Conservation (phyloP, 2,797 vertebrate genomes). For the Onychomys torridus region DNA sequence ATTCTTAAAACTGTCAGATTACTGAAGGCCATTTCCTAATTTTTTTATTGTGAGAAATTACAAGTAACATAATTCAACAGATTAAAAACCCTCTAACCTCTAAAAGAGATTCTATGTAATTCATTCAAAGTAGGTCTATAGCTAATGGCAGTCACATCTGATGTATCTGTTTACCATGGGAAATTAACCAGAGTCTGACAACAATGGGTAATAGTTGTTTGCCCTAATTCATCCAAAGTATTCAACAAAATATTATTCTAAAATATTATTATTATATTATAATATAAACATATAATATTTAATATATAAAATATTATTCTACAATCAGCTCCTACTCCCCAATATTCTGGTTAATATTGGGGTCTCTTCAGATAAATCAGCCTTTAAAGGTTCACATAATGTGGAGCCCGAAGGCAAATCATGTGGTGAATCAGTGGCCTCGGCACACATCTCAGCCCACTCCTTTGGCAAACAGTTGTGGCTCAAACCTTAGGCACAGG, state of each 20-base stretch:
- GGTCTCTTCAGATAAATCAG: neutral
- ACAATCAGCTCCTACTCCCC: neutral
- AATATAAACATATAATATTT: too few relatives aligned
- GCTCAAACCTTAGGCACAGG: neutral
- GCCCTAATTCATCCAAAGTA: neutral
- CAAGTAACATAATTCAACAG: conserved; percentile 7
- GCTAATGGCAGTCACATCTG: neutral
- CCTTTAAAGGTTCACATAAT: neutral
- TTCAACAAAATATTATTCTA: conserved; percentile 5
- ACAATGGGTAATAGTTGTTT: neutral
- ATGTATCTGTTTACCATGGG: neutral
- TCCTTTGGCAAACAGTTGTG: neutral
- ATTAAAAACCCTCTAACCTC: neutral
- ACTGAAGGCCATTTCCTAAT: neutral
- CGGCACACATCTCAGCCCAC: neutral
- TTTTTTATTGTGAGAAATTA: neutral
- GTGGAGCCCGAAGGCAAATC: neutral
- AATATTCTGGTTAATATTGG: neutral
- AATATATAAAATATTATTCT: neutral
- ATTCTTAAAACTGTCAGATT: neutral
- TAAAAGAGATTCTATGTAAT: neutral
- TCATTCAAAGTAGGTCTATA: neutral
- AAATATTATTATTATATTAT: too few relatives aligned
- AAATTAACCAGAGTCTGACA: neutral
- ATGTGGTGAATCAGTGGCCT: neutral